These are phyloP conservation scores for Heliconius erato DNA, from an alignment of 2,888 invertebrate genomes.

Conservation along the genomic window DNA sequence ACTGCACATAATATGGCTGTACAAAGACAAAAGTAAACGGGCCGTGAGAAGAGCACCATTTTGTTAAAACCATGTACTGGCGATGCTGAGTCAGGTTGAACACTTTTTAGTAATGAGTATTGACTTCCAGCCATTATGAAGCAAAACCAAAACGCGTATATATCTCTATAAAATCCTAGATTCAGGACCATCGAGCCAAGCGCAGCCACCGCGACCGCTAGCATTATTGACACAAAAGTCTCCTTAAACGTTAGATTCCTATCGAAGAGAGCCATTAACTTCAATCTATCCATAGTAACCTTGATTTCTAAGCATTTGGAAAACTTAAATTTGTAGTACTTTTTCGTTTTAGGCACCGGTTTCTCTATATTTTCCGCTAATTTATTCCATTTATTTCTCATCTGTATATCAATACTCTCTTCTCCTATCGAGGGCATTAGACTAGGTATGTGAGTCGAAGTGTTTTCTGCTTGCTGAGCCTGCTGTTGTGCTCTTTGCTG, in stretches of 20 bases:
- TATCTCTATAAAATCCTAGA: conserved; percentile 94
- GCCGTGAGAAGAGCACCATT: conserved; percentile 96
- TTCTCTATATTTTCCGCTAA: conserved; percentile 85
- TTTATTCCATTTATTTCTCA: conserved; percentile 85
- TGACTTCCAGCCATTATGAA: conserved; percentile 99
- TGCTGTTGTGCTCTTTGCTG: conserved; percentile 75
- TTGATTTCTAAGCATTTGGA: conserved; percentile 89
- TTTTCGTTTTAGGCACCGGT: conserved; percentile 83
- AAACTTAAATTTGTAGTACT: conserved; percentile 91
- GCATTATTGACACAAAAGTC: conserved; percentile 91
- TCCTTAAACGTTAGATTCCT: conserved; percentile 94
- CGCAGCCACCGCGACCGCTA: conserved; percentile 94
- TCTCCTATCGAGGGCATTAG: conserved; percentile 85
- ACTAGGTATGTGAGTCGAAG: conserved; percentile 71
- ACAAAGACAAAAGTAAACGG: conserved; percentile 96
- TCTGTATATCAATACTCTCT: conserved; percentile 83
- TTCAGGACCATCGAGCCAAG: conserved; percentile 94
- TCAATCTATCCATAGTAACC: conserved; percentile 96
- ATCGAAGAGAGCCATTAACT: conserved; percentile 96
- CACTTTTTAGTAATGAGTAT: conserved; percentile 98
- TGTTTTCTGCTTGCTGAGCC: conserved; percentile 67
- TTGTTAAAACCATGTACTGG: conserved; percentile 99
- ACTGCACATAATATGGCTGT: conserved; percentile 84
- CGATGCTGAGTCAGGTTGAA: conserved; percentile 99
- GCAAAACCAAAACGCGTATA: conserved; percentile 97